Evolutionary conservation across 1,140 invertebrate species (phyloP), one percentile per base, ranked within the genome.

Genomic region (Limonius californicus): DNA sequence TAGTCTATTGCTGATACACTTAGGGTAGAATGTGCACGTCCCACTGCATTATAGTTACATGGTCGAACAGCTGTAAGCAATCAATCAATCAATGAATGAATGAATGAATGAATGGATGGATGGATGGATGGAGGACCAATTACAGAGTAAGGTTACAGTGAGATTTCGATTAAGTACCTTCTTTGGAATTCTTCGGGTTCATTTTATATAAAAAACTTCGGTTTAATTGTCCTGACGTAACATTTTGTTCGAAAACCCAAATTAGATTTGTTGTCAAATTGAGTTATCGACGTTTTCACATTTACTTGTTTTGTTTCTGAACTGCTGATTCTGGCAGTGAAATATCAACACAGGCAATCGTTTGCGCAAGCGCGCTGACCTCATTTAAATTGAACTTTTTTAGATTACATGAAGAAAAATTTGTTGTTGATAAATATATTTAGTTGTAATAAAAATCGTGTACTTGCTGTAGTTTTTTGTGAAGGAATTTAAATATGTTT

Each of bases 1-100:
- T 72, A 75, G 61, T 77, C 75, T 12, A 74, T 69, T 58, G 66
- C 70, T 0, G 73, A 74, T 14, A 77, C 75, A 61, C 71, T 74
- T 4, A 75, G 60, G 8, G 74, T 70, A 20, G 75, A 77, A 35
- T 70, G 69, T 54, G 75, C 73, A 20, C 72, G 66, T 23, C 72
- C 72, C 2, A 76, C 70, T 27, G 64, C 56, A 45, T 62, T 66
- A 43, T 65, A 65, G 15, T 43, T 42, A 57, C 14, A 57, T n/a
- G 16, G 14, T 42, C 32, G 27, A 19, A 39, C 56, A 16, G 6
- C 54, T 55, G n/a, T 12, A 39, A 39, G 3, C 23, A 53, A 39
- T 39, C 3, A 27, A 27, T 39, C 35, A 39, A 50, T n/a, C n/a
- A n/a, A n/a, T n/a, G n/a, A 21, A 19, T 19, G 19, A 18, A 50